A percentile compares a stretch with the other conserved stretches of the same genome.
These are phyloP conservation scores for Cerceris rybyensis DNA, from an alignment of 2,888 invertebrate genomes.

Conservation along the genomic window DNA sequence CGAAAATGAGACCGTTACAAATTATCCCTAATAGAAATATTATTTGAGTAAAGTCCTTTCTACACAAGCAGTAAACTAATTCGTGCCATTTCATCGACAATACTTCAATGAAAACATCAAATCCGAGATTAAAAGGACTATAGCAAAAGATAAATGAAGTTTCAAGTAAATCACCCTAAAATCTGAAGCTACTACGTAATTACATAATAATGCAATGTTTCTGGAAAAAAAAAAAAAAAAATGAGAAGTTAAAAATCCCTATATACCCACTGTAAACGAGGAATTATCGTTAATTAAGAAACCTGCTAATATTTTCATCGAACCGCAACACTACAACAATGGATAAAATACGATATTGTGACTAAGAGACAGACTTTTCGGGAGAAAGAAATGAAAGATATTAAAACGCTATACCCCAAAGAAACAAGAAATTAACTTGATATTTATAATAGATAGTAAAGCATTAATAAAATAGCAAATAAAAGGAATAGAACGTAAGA, in stretches of 20 bases:
- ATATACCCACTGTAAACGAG: neutral
- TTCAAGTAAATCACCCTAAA: neutral
- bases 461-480: conserved; percentile 54
- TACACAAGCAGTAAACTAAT: conserved; percentile 44
- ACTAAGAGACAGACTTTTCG: conserved; percentile 4
- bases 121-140: neutral
- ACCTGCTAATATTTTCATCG: conserved; percentile 44
- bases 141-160: neutral
- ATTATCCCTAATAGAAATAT: conserved; percentile 45
- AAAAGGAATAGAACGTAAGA: conserved; percentile 73
- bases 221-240: neutral
- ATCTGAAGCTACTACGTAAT: neutral
- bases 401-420: conserved; percentile 30
- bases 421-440: conserved; percentile 41
- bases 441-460: conserved; percentile 47
- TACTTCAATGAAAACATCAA: conserved; percentile 50
- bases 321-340: conserved; percentile 25
- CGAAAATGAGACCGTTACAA: conserved; percentile 26
- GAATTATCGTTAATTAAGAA: conserved; percentile 1
- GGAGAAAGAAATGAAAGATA: conserved; percentile 14
- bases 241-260: neutral
- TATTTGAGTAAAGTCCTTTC: conserved; percentile 17
- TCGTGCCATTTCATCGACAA: conserved; percentile 12
- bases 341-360: conserved; percentile 29
- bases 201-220: neutral